phyloP scores from a whole-genome alignment of 2,113 vertebrate species.

The Cnemophilus loriae region DNA sequence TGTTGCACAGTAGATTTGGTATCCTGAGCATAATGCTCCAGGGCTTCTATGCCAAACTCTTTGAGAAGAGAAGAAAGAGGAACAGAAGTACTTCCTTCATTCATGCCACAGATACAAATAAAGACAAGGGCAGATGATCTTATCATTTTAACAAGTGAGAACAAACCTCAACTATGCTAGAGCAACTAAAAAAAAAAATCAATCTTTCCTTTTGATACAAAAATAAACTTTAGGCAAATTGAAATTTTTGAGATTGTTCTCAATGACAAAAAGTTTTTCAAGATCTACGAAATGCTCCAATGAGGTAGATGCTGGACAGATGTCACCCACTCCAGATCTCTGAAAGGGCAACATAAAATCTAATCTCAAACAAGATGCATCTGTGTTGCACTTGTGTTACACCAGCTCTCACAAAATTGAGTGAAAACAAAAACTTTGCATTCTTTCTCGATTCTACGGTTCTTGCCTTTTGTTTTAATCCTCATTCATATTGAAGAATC shows the following conservation, averaged over 20 bases:
- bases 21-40: neutral
- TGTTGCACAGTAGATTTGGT: neutral
- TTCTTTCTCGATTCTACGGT: neutral
- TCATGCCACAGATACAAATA: neutral
- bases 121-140: constrained; percentile 15
- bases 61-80: constrained; percentile 11
- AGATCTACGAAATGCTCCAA: neutral
- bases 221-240: neutral
- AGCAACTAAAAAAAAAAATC: neutral
- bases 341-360: neutral
- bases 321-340: neutral
- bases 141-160: constrained; percentile 21
- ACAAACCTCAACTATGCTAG: neutral
- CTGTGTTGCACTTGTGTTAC: neutral
- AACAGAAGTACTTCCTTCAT: neutral
- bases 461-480: neutral
- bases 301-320: neutral
- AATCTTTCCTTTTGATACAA: neutral
- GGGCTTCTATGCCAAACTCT: neutral
- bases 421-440: neutral
- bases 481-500: neutral
- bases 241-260: neutral
- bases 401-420: neutral
- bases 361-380: neutral
- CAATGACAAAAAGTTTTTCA: neutral